Percentiles rank a stretch among this genome's conserved stretches.
phyloP scores from a whole-genome alignment of 1,140 invertebrate genomes.

The Drosophila orena region DNA sequence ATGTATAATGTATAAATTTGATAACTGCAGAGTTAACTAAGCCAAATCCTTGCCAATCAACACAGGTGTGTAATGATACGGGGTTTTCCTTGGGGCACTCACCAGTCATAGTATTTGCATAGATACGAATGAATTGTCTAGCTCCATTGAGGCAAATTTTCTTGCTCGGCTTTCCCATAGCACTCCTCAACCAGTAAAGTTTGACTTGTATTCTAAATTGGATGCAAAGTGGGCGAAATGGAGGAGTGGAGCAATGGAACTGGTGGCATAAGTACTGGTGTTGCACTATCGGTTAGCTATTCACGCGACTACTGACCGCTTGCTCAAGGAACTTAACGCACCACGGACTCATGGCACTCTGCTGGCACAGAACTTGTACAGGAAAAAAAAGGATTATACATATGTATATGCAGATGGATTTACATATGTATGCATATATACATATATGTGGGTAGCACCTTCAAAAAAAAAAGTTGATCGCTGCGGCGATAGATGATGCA shows the following conservation, averaged over 20 bases:
- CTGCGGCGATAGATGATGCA: too few relatives aligned
- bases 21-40: background rate
- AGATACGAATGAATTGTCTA: background rate
- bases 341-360: background rate
- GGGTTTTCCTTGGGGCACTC: background rate
- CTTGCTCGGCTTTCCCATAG: background rate
- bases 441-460: background rate
- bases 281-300: background rate
- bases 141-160: background rate
- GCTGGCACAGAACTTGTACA: background rate
- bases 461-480: conserved; percentile 2
- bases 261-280: background rate
- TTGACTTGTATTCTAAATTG: conserved; percentile 26
- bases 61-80: background rate
- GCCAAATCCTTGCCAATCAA: background rate
- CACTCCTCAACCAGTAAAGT: background rate
- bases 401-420: background rate
- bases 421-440: background rate
- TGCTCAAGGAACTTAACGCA: conserved; percentile 1
- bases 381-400: background rate
- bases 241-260: background rate
- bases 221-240: background rate
- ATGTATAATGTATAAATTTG: too few relatives aligned
- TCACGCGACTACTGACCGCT: conserved; percentile 3
- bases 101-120: conserved; percentile 8